Conservation (phyloP, 2,113 vertebrate genomes). For the Phylloscopus trochiloides region DNA sequence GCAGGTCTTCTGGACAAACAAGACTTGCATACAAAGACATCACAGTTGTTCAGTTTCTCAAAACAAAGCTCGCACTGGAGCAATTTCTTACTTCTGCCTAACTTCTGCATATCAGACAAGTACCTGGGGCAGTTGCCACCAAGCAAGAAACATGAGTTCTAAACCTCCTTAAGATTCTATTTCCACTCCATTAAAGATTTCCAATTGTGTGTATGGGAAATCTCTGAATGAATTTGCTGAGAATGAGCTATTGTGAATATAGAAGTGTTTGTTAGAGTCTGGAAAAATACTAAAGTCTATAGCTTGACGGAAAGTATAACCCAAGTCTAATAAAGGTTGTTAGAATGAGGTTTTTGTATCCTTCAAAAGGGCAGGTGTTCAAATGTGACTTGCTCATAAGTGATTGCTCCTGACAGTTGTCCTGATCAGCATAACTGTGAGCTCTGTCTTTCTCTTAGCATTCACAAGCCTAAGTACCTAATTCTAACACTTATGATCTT, state of each 20-base stretch:
- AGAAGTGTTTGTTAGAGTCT: background rate
- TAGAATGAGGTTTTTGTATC: background rate
- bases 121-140: background rate
- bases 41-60: background rate
- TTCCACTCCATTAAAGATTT: background rate
- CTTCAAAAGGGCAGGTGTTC: background rate
- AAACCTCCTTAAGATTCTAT: background rate
- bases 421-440: background rate
- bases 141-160: background rate
- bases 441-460: background rate
- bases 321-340: background rate
- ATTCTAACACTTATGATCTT: background rate
- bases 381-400: background rate
- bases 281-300: background rate
- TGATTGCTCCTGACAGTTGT: background rate
- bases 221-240: background rate
- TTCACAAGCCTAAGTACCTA: background rate
- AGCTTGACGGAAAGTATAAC: background rate
- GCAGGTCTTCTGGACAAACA: background rate
- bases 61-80: background rate
- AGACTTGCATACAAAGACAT: background rate
- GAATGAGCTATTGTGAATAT: background rate
- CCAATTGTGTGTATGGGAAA: background rate
- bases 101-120: background rate
- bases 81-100: background rate